Conservation (phyloP, 1,140 invertebrate genomes). For the Mylabris phalerata region DNA sequence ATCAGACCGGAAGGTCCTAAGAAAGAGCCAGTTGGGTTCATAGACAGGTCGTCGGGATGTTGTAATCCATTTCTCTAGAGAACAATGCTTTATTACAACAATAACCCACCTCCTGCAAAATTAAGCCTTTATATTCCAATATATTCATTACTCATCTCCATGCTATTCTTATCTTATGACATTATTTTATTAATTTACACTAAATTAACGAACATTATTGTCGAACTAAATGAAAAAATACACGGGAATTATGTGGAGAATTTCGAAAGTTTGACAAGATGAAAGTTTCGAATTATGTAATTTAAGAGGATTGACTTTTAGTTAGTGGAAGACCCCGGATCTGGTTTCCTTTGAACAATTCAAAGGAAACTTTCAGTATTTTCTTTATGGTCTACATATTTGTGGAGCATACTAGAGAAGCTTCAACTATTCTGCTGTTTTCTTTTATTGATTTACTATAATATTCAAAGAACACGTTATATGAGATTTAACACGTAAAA, state of each 20-base stretch:
- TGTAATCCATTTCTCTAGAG: slow-evolving; percentile 39
- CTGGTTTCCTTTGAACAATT: no score
- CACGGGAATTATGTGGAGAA: not conserved
- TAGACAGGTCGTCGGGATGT: slow-evolving; percentile 29
- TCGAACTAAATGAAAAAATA: not conserved
- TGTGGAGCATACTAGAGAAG: no score
- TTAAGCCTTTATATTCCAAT: slow-evolving; percentile 41
- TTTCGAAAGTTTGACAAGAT: no score
- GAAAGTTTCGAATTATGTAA: no score
- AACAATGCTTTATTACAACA: slow-evolving; percentile 43
- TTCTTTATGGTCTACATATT: no score
- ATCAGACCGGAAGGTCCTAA: slow-evolving; percentile 10
- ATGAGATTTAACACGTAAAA: no score
- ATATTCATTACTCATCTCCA: slow-evolving; percentile 37
- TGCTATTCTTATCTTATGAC: slow-evolving; percentile 18
- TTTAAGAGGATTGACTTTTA: no score
- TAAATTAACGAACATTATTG: not conserved
- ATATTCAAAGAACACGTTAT: no score
- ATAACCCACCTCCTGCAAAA: slow-evolving; percentile 38
- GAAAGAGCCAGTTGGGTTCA: slow-evolving; percentile 17
- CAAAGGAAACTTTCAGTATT: no score
- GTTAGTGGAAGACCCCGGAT: no score
- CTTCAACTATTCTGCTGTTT: no score
- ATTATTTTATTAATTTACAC: not conserved
- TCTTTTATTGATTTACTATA: not conserved